A percentile compares a stretch with the other conserved stretches of the same genome.
Evolutionary conservation across 2,113 vertebrate genomes (phyloP).

Genomic region (Theristicus caerulescens): DNA sequence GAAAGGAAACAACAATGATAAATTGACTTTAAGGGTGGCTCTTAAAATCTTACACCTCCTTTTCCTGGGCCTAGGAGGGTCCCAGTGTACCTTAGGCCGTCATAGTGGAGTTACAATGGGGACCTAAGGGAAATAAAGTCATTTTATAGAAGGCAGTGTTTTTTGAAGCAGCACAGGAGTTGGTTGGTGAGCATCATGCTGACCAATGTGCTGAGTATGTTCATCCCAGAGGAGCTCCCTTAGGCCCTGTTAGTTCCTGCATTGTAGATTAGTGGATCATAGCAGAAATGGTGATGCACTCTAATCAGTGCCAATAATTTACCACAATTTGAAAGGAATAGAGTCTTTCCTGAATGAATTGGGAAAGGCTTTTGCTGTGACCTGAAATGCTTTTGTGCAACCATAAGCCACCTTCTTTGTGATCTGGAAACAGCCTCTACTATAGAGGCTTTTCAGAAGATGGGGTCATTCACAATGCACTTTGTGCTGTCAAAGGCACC

Average conservation of each 20-base stretch:
- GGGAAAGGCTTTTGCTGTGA: background rate
- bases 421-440: background rate
- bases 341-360: background rate
- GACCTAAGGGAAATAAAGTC: background rate
- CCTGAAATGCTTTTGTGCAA: background rate
- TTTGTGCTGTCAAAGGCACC: background rate
- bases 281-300: background rate
- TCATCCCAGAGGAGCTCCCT: background rate
- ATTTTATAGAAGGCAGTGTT: background rate
- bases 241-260: background rate
- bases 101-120: background rate
- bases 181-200: background rate
- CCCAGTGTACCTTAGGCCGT: background rate
- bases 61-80: background rate
- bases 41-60: background rate
- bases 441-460: background rate
- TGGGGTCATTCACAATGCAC: background rate
- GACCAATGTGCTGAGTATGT: background rate
- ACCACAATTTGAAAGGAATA: background rate
- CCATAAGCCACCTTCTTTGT: background rate
- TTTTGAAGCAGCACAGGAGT: background rate
- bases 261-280: background rate
- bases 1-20: background rate
- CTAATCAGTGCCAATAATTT: background rate
- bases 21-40: background rate